phyloP scores from a whole-genome alignment of 2,888 invertebrate genomes.

The Eumerus sabulonum region DNA sequence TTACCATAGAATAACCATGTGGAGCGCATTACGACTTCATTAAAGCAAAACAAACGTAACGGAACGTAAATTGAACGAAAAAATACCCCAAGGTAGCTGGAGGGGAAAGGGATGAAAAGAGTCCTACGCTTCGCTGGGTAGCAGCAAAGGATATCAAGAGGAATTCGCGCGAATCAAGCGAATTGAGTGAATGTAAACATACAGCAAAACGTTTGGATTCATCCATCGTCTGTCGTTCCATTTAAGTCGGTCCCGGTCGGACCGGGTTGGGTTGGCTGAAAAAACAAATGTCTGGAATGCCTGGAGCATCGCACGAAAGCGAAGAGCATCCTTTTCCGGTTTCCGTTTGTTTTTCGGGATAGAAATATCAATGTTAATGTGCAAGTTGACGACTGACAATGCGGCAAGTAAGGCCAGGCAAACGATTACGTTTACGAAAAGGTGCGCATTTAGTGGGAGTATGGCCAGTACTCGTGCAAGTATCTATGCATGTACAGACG shows the following conservation, averaged over 20 bases:
- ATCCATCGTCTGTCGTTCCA: conserved; percentile 14
- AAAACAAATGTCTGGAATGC: neutral
- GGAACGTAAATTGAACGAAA: conserved; percentile 31
- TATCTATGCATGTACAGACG: neutral
- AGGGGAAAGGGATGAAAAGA: neutral
- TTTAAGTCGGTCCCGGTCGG: neutral
- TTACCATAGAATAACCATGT: conserved; percentile 62
- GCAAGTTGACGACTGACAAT: conserved; percentile 60
- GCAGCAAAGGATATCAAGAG: conserved; percentile 6
- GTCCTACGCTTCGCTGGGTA: too few relatives aligned
- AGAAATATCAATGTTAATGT: conserved; percentile 66
- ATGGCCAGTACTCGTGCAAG: neutral
- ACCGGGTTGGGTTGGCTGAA: too few relatives aligned
- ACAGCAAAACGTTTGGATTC: conserved; percentile 32
- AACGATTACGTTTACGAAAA: conserved; percentile 36
- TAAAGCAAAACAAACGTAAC: conserved; percentile 68
- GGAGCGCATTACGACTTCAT: conserved; percentile 69
- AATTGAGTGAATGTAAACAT: conserved; percentile 23
- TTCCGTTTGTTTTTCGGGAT: conserved; percentile 67
- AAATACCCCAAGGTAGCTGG: conserved; percentile 42
- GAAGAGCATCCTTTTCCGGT: conserved; percentile 68
- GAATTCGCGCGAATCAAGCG: conserved; percentile 19
- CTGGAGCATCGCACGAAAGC: conserved; percentile 49
- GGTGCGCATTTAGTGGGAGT: conserved; percentile 58
- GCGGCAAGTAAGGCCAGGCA: conserved; percentile 38